Conservation (phyloP, 1,140 invertebrate species). For the Dolichoris vasculosae region DNA sequence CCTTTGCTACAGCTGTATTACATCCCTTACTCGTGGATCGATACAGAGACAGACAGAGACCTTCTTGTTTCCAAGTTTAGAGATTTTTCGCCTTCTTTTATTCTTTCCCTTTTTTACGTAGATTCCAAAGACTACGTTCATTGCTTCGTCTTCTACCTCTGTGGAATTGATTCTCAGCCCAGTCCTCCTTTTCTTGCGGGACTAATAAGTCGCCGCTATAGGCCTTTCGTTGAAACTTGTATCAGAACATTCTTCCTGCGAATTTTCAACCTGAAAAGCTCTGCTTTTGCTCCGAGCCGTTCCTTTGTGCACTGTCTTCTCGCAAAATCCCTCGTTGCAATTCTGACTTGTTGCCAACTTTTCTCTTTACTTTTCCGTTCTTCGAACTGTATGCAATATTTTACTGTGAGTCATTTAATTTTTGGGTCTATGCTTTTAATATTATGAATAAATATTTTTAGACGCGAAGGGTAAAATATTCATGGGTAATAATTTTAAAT, state of each 20-base stretch:
- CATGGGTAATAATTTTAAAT: too few species aligned
- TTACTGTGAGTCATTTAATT: constrained; percentile 33
- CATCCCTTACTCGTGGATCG: background rate
- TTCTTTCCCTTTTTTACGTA: background rate
- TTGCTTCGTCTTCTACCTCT: background rate
- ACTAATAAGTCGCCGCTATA: constrained; percentile 19
- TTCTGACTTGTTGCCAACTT: constrained; percentile 37
- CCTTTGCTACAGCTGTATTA: background rate
- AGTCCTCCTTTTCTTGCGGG: background rate
- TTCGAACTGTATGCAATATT: background rate
- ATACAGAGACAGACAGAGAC: background rate
- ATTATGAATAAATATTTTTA: too few species aligned
- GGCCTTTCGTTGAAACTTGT: background rate
- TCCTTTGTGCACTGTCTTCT: background rate
- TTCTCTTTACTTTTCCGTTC: background rate
- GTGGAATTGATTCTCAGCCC: background rate
- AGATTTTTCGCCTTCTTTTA: background rate
- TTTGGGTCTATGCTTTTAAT: too few species aligned
- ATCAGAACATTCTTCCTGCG: background rate
- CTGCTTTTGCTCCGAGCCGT: background rate
- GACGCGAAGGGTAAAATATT: too few species aligned
- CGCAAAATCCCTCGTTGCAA: background rate
- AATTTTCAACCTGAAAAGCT: constrained; percentile 9
- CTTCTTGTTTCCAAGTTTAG: background rate
- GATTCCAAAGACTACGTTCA: background rate